Evolutionary conservation across 2,888 invertebrate genomes (phyloP).

Genomic region (Eilema caniola): DNA sequence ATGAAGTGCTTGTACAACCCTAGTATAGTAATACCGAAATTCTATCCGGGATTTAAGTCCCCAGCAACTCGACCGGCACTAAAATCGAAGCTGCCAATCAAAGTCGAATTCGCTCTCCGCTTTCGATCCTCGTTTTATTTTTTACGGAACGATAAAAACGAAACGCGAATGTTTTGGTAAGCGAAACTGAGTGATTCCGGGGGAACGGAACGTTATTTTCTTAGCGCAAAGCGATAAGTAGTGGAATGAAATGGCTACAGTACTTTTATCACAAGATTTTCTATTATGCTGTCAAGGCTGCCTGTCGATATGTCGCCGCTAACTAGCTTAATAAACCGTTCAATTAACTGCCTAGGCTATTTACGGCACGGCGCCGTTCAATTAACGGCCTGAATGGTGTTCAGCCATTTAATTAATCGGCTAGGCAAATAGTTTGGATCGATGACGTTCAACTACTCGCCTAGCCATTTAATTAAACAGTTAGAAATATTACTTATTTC

Average conservation of each 20-base stretch:
- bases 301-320: slow-evolving; percentile 37
- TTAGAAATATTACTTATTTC: no score
- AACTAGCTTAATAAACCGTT: no score
- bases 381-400: no score
- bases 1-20: not conserved
- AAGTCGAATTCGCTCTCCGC: slow-evolving; percentile 35
- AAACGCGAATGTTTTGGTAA: slow-evolving; percentile 27
- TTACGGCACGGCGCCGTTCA: no score
- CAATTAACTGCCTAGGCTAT: no score
- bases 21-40: not conserved
- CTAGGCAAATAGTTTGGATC: no score
- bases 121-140: slow-evolving; percentile 37
- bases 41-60: not conserved
- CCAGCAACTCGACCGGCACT: not conserved
- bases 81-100: slow-evolving; percentile 44
- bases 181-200: not conserved
- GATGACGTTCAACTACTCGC: no score
- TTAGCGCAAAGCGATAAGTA: slow-evolving; percentile 31
- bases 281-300: slow-evolving; percentile 5
- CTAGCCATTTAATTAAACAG: no score
- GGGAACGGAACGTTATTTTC: not conserved
- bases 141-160: slow-evolving; percentile 33
- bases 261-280: slow-evolving; percentile 7
- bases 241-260: slow-evolving; percentile 5
- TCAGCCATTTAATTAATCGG: no score